Conservation (phyloP, 2,888 invertebrate species). For the Parnassius glacialis region DNA sequence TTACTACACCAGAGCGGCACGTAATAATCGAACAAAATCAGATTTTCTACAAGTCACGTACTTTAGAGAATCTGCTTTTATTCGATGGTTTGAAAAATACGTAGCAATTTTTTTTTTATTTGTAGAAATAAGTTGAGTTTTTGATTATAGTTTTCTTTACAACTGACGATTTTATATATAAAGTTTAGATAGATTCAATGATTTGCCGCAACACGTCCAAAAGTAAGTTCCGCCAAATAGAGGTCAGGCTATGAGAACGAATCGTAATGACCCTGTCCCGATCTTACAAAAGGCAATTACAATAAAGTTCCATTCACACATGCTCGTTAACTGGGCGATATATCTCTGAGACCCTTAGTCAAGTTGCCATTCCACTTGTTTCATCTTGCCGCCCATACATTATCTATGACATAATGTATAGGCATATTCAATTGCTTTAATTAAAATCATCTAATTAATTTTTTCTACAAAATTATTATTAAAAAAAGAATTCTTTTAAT, state of each 20-base stretch:
- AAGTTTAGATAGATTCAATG: neutral
- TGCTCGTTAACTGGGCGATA: conserved; percentile 79
- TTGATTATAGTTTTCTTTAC: too few species aligned
- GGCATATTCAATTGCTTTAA: conserved; percentile 25
- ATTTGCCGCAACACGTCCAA: conserved; percentile 29
- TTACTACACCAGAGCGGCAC: neutral
- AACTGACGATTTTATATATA: too few species aligned
- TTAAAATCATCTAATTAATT: conserved; percentile 1
- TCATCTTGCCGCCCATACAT: conserved; percentile 48
- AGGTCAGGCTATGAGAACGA: conserved; percentile 65
- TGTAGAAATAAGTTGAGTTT: neutral
- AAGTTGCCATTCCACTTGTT: conserved; percentile 59
- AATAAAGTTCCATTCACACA: conserved; percentile 80
- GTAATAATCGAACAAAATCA: neutral
- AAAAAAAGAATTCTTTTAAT: too few species aligned
- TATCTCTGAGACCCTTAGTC: conserved; percentile 72
- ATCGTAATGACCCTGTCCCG: conserved; percentile 74
- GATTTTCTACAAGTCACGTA: too few species aligned
- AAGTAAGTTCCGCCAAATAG: conserved; percentile 68
- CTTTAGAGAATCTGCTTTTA: too few species aligned
- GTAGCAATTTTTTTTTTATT: neutral
- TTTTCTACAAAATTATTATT: too few species aligned
- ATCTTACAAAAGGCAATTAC: conserved; percentile 81
- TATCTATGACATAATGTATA: conserved; percentile 18
- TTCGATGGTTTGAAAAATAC: too few species aligned